Conservation (phyloP, 92 coral and sea anemone species). For the Isaurus tuberculatus region DNA sequence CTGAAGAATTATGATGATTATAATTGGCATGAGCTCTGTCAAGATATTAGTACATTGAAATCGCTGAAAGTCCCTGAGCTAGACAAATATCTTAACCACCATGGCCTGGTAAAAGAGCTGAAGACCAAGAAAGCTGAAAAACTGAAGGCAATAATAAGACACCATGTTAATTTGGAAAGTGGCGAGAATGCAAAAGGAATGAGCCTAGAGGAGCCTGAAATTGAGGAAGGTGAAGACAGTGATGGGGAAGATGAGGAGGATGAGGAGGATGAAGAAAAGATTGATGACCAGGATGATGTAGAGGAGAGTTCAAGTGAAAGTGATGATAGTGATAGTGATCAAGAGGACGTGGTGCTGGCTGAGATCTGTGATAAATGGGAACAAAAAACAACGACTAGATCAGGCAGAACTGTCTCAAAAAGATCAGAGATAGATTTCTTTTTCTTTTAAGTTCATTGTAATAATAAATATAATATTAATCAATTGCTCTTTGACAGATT, state of each 20-base stretch:
- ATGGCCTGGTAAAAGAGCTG: conserved; percentile 32
- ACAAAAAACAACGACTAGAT: neutral
- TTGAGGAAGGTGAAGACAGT: conserved; percentile 31
- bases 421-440: too few species aligned
- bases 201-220: conserved; percentile 33
- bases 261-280: conserved; percentile 25
- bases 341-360: conserved; percentile 21
- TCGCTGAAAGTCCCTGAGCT: conserved; percentile 40
- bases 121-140: conserved; percentile 30
- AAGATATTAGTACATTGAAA: conserved; percentile 5
- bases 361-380: conserved; percentile 25
- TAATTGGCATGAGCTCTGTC: neutral
- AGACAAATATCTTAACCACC: conserved; percentile 28
- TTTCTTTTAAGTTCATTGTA: too few species aligned
- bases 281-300: conserved; percentile 30
- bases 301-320: conserved; percentile 14
- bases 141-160: conserved; percentile 28
- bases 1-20: too few species aligned
- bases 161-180: conserved; percentile 29
- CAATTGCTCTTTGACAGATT: too few species aligned
- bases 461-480: too few species aligned
- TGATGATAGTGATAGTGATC: conserved; percentile 28
- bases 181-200: conserved; percentile 31
- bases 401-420: too few species aligned
- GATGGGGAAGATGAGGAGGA: conserved; percentile 24